Conservation (phyloP, 2,888 invertebrate species). For the Smittia sp. region DNA sequence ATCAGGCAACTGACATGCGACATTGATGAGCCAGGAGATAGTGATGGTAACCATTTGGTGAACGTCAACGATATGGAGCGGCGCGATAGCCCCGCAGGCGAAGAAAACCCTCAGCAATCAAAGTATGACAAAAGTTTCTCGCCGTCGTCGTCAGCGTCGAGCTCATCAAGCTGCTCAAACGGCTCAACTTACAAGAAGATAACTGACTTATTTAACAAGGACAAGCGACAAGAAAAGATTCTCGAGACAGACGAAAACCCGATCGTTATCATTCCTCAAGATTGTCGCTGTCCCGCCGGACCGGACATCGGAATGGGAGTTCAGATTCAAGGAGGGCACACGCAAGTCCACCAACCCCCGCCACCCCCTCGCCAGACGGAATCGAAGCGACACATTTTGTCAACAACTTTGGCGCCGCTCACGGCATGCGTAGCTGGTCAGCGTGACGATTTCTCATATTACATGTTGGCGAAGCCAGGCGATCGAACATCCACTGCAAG, state of each 20-base stretch:
- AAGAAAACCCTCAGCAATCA: conserved; percentile 55
- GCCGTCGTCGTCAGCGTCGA: conserved; percentile 58
- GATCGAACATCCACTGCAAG: conserved; percentile 63
- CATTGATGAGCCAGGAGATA: conserved; percentile 64
- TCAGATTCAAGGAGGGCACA: conserved; percentile 54
- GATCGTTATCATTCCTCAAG: conserved; percentile 55
- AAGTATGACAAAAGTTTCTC: conserved; percentile 62
- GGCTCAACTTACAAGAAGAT: conserved; percentile 64
- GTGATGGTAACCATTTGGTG: conserved; percentile 44
- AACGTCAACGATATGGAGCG: conserved; percentile 54
- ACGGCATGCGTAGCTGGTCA: conserved; percentile 71
- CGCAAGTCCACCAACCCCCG: conserved; percentile 52
- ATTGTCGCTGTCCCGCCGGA: conserved; percentile 54
- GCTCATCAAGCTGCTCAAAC: conserved; percentile 59
- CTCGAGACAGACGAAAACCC: conserved; percentile 54
- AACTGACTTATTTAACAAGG: conserved; percentile 53
- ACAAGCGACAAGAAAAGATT: conserved; percentile 54
- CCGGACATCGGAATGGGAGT: conserved; percentile 60
- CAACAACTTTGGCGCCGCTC: conserved; percentile 73
- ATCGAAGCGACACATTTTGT: conserved; percentile 72
- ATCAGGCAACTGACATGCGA: conserved; percentile 83
- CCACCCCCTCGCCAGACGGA: conserved; percentile 57
- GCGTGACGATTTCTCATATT: conserved; percentile 59
- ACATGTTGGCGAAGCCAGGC: conserved; percentile 57
- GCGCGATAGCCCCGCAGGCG: conserved; percentile 66